Conservation (phyloP, 2,113 vertebrate species). For the Rallus limicola region DNA sequence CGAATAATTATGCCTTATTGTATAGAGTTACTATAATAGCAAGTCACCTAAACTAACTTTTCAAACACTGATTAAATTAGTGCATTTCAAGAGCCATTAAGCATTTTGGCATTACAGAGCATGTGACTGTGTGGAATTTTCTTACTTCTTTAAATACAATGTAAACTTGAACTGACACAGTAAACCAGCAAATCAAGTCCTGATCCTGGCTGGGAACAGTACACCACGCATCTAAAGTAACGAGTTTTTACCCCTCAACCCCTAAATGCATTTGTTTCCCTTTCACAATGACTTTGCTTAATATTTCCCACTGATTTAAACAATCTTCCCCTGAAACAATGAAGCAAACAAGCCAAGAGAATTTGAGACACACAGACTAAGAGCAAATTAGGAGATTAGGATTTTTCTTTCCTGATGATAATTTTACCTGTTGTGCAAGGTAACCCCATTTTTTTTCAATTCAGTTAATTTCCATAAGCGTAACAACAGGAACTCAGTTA, state of each 20-base stretch:
- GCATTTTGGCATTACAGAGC: background rate
- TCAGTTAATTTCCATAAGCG: conserved; percentile 44
- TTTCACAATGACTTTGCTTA: conserved; percentile 22
- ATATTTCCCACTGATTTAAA: background rate
- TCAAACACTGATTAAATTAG: background rate
- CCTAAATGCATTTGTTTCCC: background rate
- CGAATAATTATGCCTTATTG: background rate
- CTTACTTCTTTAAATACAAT: background rate
- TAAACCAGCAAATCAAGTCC: background rate
- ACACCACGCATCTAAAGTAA: background rate
- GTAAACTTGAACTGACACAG: background rate
- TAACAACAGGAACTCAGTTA: conserved; percentile 26
- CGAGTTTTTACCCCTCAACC: background rate
- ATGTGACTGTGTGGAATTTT: background rate
- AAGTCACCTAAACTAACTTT: background rate
- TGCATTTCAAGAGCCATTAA: background rate
- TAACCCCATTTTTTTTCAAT: conserved; percentile 58
- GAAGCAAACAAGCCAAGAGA: background rate
- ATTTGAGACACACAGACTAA: background rate
- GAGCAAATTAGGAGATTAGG: background rate
- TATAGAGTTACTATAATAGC: background rate
- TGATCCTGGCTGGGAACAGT: background rate
- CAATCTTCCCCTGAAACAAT: background rate
- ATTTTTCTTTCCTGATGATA: background rate
- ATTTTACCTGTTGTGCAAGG: conserved; percentile 61